Percentiles rank a stretch among this genome's conserved stretches.
Conservation (phyloP, 2,797 vertebrate genomes). For the Cuculus canorus region DNA sequence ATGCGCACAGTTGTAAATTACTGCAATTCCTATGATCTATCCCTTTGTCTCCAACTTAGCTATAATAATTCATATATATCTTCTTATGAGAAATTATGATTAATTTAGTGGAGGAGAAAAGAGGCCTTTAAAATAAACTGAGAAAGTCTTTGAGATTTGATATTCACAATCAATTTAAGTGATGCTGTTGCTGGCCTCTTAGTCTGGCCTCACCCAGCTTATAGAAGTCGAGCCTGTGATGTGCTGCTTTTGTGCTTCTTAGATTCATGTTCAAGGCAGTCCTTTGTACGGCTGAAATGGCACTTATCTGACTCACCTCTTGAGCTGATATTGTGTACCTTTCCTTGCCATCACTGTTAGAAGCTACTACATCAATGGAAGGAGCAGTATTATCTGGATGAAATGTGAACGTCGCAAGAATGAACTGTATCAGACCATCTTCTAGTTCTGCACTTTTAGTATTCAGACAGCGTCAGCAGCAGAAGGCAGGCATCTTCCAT, state of each 20-base stretch:
- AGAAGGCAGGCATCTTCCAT: background rate
- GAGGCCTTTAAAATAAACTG: background rate
- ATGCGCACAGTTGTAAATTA: background rate
- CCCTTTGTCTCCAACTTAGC: background rate
- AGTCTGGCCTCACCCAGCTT: background rate
- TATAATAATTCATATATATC: background rate
- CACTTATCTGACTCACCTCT: slow-evolving; percentile 19
- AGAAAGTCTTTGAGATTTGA: background rate
- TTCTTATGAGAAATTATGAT: background rate
- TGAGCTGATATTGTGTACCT: background rate
- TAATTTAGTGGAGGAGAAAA: background rate
- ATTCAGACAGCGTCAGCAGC: background rate
- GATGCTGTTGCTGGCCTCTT: background rate
- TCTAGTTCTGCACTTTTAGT: slow-evolving; percentile 22
- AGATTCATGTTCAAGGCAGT: background rate
- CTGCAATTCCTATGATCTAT: background rate
- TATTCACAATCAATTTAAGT: background rate
- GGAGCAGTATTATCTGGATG: slow-evolving; percentile 1
- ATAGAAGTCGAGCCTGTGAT: slow-evolving; percentile 5
- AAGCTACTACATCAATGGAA: slow-evolving; percentile 31
- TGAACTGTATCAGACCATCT: slow-evolving; percentile 11
- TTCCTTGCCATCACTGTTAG: background rate
- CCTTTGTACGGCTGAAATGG: background rate
- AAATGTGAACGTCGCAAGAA: slow-evolving; percentile 14
- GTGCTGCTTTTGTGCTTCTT: slow-evolving; percentile 22